phyloP scores from a whole-genome alignment of 2,888 invertebrate species.

The Stramonita haemastoma region DNA sequence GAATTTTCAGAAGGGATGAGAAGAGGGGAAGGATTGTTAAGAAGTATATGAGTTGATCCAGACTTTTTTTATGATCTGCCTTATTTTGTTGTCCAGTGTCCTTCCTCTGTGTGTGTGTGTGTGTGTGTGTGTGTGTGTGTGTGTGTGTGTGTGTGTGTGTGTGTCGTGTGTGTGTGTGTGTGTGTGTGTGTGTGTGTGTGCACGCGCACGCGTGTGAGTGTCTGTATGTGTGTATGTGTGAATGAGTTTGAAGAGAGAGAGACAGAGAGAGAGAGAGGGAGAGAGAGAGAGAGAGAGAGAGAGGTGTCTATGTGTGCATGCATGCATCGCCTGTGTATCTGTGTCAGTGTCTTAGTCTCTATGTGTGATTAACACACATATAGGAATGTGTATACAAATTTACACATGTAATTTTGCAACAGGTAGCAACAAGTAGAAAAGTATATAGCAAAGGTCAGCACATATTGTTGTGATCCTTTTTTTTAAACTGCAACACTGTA shows the following conservation, averaged over 20 bases:
- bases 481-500: no score
- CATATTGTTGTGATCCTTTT: no score
- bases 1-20: no score
- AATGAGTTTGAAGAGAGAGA: background rate
- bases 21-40: no score
- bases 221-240: background rate
- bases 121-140: no score
- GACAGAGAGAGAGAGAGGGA: background rate
- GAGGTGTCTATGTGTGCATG: background rate
- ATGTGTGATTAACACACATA: background rate
- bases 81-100: no score
- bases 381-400: background rate
- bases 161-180: background rate
- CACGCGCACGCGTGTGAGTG: background rate
- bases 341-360: background rate
- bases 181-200: background rate
- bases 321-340: background rate
- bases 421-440: no score
- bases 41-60: no score
- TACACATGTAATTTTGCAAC: no score
- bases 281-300: background rate
- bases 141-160: background rate
- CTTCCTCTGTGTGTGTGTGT: no score
- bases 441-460: no score
- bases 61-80: no score